Evolutionary conservation across 2,888 invertebrate species (phyloP), one percentile per base, ranked within the genome.

Genomic region (Mycogona germanica): DNA sequence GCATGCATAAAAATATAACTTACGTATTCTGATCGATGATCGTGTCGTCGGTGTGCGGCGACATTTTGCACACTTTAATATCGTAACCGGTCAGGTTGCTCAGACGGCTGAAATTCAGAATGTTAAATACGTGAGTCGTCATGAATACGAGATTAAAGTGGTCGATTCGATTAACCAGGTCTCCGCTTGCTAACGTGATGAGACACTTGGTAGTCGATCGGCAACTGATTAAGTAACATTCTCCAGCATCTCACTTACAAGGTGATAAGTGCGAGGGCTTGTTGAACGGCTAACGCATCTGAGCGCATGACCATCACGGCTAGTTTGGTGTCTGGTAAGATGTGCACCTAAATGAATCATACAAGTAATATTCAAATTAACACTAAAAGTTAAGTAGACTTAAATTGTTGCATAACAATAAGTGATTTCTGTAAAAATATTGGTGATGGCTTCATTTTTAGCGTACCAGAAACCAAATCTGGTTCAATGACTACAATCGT

Each of bases 301-400:
- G 81, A 80, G 19, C 80, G 82, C 60, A 88, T 76, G 0, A 85
- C 84, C 67, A 88, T 73, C 0, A 87, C 80, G 25, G 88, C 76
- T 67, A 87, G 84, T 62, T 82, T 83, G 57, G 80, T 78, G 63
- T 87, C 86, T 59, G 87, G 85, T 49, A 88, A 71, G 2, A 88
- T 80, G 66, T 87, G 87, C 1, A 88, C 81, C 84, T 84, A 26
- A 14, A 42, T n/a, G n/a, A n/a, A n/a, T n/a, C n/a, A n/a, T n/a
- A n/a, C n/a, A n/a, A n/a, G n/a, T n/a, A n/a, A n/a, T n/a, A n/a
- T n/a, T n/a, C 60, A 60, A 58, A 55, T 58, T 25, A 58, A 41
- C 53, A 41, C 2, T 6, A n/a, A 19, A 35, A n/a, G 6, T 50
- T 57, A 32, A 51, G 19, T 12, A 14, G 26, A 19, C 17, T 14